Percentiles rank a stretch among this genome's conserved stretches.
phyloP scores from a whole-genome alignment of 1,140 invertebrate genomes.

The Spodoptera frugiperda region DNA sequence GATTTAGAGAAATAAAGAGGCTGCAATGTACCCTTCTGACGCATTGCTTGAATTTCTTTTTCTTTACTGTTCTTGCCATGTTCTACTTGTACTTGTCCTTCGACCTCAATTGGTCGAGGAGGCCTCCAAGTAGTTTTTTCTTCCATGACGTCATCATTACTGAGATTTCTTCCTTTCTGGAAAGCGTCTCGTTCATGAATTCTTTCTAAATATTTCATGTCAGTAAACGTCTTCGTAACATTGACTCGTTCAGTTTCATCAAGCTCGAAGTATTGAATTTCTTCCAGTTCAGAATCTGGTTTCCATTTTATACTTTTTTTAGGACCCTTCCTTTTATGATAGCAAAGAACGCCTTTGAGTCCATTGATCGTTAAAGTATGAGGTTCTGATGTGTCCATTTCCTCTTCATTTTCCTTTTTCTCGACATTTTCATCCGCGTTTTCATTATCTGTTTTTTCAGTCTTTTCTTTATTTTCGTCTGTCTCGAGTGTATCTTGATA shows the following conservation, averaged over 20 bases:
- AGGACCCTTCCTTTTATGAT: slow-evolving; percentile 90
- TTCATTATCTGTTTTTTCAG: slow-evolving; percentile 63
- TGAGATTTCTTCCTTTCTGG: slow-evolving; percentile 90
- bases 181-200: slow-evolving; percentile 94
- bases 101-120: slow-evolving; percentile 89
- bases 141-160: slow-evolving; percentile 92
- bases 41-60: slow-evolving; percentile 93
- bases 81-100: slow-evolving; percentile 88
- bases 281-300: slow-evolving; percentile 91
- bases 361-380: slow-evolving; percentile 80
- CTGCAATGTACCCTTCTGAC: slow-evolving; percentile 94
- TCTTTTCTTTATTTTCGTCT: slow-evolving; percentile 84
- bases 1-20: slow-evolving; percentile 94
- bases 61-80: slow-evolving; percentile 94
- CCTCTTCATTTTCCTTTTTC: slow-evolving; percentile 86
- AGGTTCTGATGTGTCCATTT: slow-evolving; percentile 70
- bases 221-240: slow-evolving; percentile 96
- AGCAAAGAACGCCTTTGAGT: slow-evolving; percentile 89
- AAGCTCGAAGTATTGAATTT: slow-evolving; percentile 95
- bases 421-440: slow-evolving; percentile 52
- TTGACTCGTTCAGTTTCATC: slow-evolving; percentile 98
- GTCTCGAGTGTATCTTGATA: slow-evolving; percentile 96
- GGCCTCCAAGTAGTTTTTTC: slow-evolving; percentile 91
- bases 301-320: slow-evolving; percentile 96
- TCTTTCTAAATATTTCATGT: slow-evolving; percentile 96